Evolutionary conservation across 2,888 invertebrate species (phyloP), one percentile per base, ranked within the genome.

Genomic region (Epiperipatus broadwayi): DNA sequence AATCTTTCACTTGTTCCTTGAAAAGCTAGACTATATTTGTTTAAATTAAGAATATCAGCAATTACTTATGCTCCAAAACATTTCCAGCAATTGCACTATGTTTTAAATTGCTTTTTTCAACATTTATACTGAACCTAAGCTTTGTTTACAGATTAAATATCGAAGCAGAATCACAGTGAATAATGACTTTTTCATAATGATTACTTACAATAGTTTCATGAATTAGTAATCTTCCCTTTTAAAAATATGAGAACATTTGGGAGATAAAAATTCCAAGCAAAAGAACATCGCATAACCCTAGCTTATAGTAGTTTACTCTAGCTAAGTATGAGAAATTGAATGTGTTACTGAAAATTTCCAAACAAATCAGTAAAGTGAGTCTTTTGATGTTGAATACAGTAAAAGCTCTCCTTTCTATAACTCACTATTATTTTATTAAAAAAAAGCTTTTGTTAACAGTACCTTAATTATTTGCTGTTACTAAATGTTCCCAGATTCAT

Each of bases 21-120:
- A 31, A 31, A 31, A 31, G 2, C 3, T 18, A 31, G 15, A 2
- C 3, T 3, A 31, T 18, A n/a, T 31, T 31, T 3, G n/a, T n/a
- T n/a, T n/a, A n/a, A n/a, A n/a, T n/a, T n/a, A n/a, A n/a, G n/a
- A 31, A 31, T 31, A 31, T 16, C 31, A 31, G 20, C 31, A 16
- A 31, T 31, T 2, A 3, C 31, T 16, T 3, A 2, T 18, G 10
- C 15, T 18, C 14, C 14, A 18, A 31, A 15, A 31, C 18, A 18
- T 31, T 31, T 2, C 31, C 31, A 31, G 31, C 8, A 31, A 31
- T n/a, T 3, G 15, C 31, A 31, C 3, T 31, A 10, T 31, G 14
- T 3, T 2, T 2, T n/a, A 31, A 31, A 16, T 31, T 31, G 20
- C 18, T n/a, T 31, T 31, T 15, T 31, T 8, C 31, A 31, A 31